Conservation (phyloP, 2,888 invertebrate species). For the Pachliopta kotzebuea region DNA sequence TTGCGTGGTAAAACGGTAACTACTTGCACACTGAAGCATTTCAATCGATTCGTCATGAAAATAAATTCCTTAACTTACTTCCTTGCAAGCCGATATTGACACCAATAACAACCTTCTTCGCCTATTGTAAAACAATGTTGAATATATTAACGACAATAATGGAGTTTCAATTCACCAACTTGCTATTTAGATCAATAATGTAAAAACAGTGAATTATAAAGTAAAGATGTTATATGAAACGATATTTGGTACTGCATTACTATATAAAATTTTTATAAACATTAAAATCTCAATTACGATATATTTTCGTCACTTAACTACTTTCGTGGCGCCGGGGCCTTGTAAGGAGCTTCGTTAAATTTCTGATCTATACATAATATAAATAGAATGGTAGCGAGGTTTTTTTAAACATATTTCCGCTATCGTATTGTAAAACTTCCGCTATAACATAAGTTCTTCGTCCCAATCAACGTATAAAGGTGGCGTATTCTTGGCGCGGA, state of each 20-base stretch:
- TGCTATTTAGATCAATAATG: no score
- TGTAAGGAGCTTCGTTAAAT: no score
- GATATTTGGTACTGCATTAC: not conserved
- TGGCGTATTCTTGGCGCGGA: no score
- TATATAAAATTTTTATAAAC: not conserved
- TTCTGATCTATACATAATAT: no score
- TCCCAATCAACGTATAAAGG: no score
- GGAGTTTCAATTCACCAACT: not conserved
- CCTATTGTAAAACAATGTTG: slow-evolving; percentile 32
- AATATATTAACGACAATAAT: slow-evolving; percentile 18
- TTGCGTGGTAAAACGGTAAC: slow-evolving; percentile 19
- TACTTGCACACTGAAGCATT: slow-evolving; percentile 33
- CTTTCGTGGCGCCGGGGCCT: no score
- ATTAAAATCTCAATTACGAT: not conserved
- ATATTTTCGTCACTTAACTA: no score
- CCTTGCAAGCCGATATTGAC: slow-evolving; percentile 41
- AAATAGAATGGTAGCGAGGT: no score
- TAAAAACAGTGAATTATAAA: not conserved
- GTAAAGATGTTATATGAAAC: not conserved
- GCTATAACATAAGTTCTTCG: no score
- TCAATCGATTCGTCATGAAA: slow-evolving; percentile 44
- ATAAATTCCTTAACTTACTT: slow-evolving; percentile 38
- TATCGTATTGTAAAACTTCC: no score
- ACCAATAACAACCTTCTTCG: slow-evolving; percentile 37
- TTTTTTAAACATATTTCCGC: no score